Conservation (phyloP, 2,797 vertebrate genomes). For the Knipowitschia caucasica region DNA sequence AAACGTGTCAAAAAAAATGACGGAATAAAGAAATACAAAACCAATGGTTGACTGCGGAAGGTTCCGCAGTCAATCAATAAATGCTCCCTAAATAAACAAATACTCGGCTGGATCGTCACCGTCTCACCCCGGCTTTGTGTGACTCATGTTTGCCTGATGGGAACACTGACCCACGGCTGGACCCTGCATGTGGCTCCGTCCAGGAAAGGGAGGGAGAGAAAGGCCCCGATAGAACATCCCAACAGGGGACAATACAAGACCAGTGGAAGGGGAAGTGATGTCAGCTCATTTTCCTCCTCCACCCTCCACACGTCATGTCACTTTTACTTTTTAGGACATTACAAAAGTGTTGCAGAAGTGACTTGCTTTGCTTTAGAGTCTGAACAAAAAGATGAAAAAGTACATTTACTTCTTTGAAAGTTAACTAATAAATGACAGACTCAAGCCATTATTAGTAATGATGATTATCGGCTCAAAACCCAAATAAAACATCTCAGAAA, state of each 20-base stretch:
- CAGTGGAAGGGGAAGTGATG: constrained; percentile 49
- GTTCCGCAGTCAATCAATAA: constrained; percentile 9
- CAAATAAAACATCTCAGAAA: no score
- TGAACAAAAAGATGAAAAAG: no score
- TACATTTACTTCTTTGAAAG: no score
- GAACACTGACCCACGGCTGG: constrained; percentile 16
- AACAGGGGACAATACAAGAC: constrained; percentile 51
- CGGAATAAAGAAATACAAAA: no score
- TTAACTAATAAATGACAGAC: no score
- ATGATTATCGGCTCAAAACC: no score
- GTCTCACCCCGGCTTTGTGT: constrained; percentile 18
- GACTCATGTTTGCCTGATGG: constrained; percentile 16
- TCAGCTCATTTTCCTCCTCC: constrained; percentile 16
- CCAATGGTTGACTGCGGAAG: no score
- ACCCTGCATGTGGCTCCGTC: constrained; percentile 12
- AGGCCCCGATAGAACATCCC: constrained; percentile 45
- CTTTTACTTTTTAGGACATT: neutral
- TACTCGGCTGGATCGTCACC: constrained; percentile 1
- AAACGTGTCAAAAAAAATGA: no score
- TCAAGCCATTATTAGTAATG: no score
- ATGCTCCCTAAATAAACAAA: neutral
- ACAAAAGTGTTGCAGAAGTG: neutral
- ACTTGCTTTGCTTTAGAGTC: no score
- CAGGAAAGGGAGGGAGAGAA: constrained; percentile 63
- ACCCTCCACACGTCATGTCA: constrained; percentile 15